These are phyloP conservation scores for Coenonympha glycerion DNA, from an alignment of 2,888 invertebrate species.

Conservation along the genomic window DNA sequence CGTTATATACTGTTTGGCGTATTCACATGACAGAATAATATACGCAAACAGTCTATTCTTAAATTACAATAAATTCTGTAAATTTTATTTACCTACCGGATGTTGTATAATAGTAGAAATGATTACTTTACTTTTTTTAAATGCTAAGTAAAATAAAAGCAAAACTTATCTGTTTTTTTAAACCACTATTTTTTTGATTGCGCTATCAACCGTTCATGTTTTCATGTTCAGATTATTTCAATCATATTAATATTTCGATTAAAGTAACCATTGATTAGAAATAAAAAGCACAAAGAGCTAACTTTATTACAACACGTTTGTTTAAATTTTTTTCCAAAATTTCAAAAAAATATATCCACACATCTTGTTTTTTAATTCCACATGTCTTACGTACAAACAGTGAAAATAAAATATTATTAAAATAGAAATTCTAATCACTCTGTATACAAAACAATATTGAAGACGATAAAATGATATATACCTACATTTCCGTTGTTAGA, in stretches of 20 bases:
- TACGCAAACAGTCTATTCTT: background rate
- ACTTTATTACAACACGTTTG: no score
- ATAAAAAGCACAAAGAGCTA: no score
- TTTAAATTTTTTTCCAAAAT: no score
- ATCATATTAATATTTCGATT: no score
- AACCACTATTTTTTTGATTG: background rate
- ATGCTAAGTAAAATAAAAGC: background rate
- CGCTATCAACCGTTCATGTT: no score
- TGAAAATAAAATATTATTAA: background rate
- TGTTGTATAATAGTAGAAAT: background rate
- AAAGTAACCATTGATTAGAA: no score
- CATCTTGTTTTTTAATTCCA: no score
- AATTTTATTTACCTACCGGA: slow-evolving; percentile 1
- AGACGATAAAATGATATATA: background rate
- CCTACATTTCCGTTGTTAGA: background rate
- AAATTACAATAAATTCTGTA: background rate
- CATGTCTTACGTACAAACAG: no score
- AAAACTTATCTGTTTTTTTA: background rate
- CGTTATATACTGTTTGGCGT: background rate
- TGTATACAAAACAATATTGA: slow-evolving; percentile 3
- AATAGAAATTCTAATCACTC: slow-evolving; percentile 1
- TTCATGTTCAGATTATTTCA: no score
- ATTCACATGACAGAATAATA: background rate
- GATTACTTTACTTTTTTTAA: background rate
- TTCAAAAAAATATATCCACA: no score